Evolutionary conservation across 2,113 vertebrate genomes (phyloP), one percentile per base, ranked within the genome.

Genomic region (Cryptomyrus ogoouensis): DNA sequence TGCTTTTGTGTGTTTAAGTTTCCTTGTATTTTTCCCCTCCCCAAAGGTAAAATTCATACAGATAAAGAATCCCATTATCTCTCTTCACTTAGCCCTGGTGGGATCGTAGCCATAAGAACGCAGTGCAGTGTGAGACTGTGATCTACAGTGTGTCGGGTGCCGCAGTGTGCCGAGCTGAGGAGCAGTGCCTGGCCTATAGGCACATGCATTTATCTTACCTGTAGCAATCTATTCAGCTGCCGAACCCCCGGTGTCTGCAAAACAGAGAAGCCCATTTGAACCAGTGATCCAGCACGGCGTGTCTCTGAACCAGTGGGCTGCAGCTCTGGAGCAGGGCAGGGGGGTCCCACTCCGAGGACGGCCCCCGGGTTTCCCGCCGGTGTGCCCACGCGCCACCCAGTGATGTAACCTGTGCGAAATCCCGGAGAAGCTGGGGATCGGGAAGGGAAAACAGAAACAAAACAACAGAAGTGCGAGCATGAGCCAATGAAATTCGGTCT

Each of bases 341-440:
- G 31, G 1, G 31, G 15, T 80, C 74, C 52, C 27, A 3, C 52
- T 88, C 31, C 10, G 21, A 44, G 83, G 83, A 39, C 31, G n/a
- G 87, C 31, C 83, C 44, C 62, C 10, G 44, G 27, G 85, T 35
- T 52, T 88, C 56, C 15, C 35, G 4, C 19, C 19, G 24, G 47
- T 31, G 80, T 84, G 35, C 24, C 80, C 27, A 62, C 24, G 9
- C 13, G 19, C 74, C 47, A 15, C 50, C 24, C 19, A 42, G 77
- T 89, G 89, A 89, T 89, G 89, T 89, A 89, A 89, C 52, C 80
- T 24, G 56, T 53, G 35, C 58, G 89, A 89, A 89, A 89, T 89
- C 50, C 74, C 39, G 12, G 17, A 66, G 21, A 88, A 62, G 56
- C 52, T n/a, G 87, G 19, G 15, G n/a, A 74, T 47, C 46, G 5